Conservation (phyloP, 2,113 vertebrate genomes). For the Marmota monax region DNA sequence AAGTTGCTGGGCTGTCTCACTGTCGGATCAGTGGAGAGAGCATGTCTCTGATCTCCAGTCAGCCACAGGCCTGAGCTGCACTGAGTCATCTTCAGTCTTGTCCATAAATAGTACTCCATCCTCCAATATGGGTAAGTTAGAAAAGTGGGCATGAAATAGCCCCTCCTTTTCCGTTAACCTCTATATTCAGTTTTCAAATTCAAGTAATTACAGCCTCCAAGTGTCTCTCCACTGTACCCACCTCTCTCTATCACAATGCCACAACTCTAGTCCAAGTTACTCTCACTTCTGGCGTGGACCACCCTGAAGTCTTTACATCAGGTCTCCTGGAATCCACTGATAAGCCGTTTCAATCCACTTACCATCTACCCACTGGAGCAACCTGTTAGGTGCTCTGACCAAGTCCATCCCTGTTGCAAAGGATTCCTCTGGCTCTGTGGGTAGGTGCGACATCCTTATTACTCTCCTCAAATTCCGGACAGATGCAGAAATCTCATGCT, state of each 20-base stretch:
- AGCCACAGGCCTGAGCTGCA: neutral
- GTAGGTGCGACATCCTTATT: accelerated
- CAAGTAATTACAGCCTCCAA: accelerated
- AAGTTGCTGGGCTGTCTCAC: neutral
- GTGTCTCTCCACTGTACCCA: accelerated
- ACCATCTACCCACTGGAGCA: accelerated
- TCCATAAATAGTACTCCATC: neutral
- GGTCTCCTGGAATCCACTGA: accelerated
- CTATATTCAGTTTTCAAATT: neutral
- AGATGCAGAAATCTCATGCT: accelerated
- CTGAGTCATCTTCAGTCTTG: neutral
- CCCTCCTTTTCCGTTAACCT: neutral
- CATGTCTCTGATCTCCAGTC: neutral
- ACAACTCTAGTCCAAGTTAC: too few relatives aligned
- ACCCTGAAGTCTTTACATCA: neutral
- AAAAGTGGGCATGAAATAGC: neutral
- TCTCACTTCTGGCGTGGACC: neutral
- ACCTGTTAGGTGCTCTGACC: neutral
- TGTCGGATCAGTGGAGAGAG: neutral
- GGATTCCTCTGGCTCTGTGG: accelerated
- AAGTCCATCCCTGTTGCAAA: neutral
- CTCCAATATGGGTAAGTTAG: neutral
- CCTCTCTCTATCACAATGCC: neutral
- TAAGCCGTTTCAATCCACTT: neutral
- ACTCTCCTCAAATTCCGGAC: neutral